Percentiles rank a stretch among this genome's conserved stretches.
These are phyloP conservation scores for Salvator merianae DNA, from an alignment of 2,113 vertebrate genomes.

Conservation along the genomic window DNA sequence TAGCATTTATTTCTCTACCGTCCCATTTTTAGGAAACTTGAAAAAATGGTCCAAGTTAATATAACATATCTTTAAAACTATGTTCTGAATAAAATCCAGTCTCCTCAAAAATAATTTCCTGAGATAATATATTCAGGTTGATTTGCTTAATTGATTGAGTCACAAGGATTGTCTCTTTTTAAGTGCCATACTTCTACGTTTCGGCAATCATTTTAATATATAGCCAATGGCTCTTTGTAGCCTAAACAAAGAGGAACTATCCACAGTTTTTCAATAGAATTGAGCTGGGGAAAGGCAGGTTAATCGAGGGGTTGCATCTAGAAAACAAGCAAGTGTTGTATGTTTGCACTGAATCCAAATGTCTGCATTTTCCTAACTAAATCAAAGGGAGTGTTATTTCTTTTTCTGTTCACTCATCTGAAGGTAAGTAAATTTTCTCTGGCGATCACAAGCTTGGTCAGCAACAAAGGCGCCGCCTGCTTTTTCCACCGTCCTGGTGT, in stretches of 20 bases:
- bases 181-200: conserved; percentile 76
- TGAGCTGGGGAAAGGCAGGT: conserved; percentile 84
- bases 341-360: conserved; percentile 89
- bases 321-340: conserved; percentile 89
- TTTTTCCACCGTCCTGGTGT: conserved; percentile 85
- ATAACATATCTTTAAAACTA: conserved; percentile 61
- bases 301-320: conserved; percentile 84
- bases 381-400: conserved; percentile 88
- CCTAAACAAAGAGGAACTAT: conserved; percentile 80
- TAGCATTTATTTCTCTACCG: conserved; percentile 57
- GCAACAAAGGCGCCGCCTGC: conserved; percentile 86
- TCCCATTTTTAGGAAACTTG: conserved; percentile 75
- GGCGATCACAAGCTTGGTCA: conserved; percentile 87
- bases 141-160: conserved; percentile 76
- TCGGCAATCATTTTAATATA: conserved; percentile 84
- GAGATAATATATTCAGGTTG: conserved; percentile 71
- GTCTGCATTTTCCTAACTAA: conserved; percentile 88
- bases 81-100: conserved; percentile 32
- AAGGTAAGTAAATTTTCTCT: conserved; percentile 90
- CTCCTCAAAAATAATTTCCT: background rate
- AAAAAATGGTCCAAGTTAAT: conserved; percentile 81
- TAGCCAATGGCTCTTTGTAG: conserved; percentile 82
- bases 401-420: conserved; percentile 90
- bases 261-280: conserved; percentile 82
- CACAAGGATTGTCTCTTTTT: conserved; percentile 76